Evolutionary conservation across 2,113 vertebrate species (phyloP), one percentile per base, ranked within the genome.

Genomic region (Pao palembangensis): DNA sequence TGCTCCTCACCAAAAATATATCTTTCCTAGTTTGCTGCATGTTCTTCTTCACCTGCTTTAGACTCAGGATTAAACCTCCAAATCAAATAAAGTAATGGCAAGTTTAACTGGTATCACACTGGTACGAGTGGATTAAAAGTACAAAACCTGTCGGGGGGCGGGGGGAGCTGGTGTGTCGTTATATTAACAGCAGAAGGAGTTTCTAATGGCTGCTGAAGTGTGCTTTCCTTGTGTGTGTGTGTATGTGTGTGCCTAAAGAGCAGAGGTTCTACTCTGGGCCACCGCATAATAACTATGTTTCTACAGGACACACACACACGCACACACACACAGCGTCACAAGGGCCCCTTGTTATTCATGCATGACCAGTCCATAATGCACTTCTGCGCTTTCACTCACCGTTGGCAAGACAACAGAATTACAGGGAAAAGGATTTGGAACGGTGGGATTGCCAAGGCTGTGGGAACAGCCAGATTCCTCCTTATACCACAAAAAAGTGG

Each of bases 401-500:
- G 90, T 92, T 85, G 90, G 88, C 88, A 79, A 79, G 90, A 89
- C 88, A 92, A 92, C 91, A 82, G 77, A 80, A 83, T 79, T 82
- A 79, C 62, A 17, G 83, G 82, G 78, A 71, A 81, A 82, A 67
- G 75, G 83, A 86, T 85, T 87, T 76, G 75, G 71, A 66, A 65
- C 76, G 63, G 67, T 59, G 64, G 73, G 75, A 79, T 83, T 87
- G 87, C 82, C 83, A 85, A 87, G 78, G 81, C 75, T 84, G 81
- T 84, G 84, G 76, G 85, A 89, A 85, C 73, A 76, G 76, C 78
- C 79, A 71, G 81, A 83, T 69, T 84, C 78, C 58, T 71, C 58
- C 76, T 76, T 67, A 58, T 0, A 62, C 63, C 72, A 83, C 79
- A 85, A 85, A 49, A 83, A 67, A 67, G 79, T 44, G 31, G 71